These are phyloP conservation scores for Drosophila fuyamai DNA, from an alignment of 1,140 invertebrate species.

Conservation along the genomic window DNA sequence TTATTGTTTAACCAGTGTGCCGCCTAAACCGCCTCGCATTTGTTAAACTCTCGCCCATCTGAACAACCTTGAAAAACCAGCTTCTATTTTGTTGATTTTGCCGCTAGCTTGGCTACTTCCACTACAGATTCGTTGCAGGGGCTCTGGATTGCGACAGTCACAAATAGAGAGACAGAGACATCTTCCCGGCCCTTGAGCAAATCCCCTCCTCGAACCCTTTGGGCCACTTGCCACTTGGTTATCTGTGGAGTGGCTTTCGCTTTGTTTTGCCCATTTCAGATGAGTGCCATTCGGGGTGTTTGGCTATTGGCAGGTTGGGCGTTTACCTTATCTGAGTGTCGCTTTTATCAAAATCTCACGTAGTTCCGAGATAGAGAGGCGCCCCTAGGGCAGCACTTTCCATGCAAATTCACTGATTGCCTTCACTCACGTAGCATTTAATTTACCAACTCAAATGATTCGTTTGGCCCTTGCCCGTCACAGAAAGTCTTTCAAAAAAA, in stretches of 20 bases:
- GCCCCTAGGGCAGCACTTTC: constrained; percentile 22
- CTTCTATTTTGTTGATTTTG: constrained; percentile 49
- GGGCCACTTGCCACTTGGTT: constrained; percentile 45
- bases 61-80: constrained; percentile 76
- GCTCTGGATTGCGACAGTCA: constrained; percentile 8
- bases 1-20: constrained; percentile 44
- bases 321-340: constrained; percentile 53
- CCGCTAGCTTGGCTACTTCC: constrained; percentile 18
- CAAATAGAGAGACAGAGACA: constrained; percentile 8
- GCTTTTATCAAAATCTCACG: constrained; percentile 76
- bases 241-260: constrained; percentile 58
- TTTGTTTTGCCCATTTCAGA: constrained; percentile 40
- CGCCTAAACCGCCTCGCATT: neutral
- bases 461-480: constrained; percentile 34
- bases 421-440: constrained; percentile 68
- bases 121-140: constrained; percentile 18
- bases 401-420: constrained; percentile 64
- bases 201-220: constrained; percentile 21
- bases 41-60: constrained; percentile 21
- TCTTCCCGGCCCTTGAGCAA: neutral
- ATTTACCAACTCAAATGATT: constrained; percentile 21
- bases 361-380: constrained; percentile 56
- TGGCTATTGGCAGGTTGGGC: constrained; percentile 34
- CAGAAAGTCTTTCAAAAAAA: neutral
- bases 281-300: constrained; percentile 19